These are phyloP conservation scores for Pocillopora damicornis DNA, from an alignment of 64 coral and sea anemone species.

Conservation along the genomic window DNA sequence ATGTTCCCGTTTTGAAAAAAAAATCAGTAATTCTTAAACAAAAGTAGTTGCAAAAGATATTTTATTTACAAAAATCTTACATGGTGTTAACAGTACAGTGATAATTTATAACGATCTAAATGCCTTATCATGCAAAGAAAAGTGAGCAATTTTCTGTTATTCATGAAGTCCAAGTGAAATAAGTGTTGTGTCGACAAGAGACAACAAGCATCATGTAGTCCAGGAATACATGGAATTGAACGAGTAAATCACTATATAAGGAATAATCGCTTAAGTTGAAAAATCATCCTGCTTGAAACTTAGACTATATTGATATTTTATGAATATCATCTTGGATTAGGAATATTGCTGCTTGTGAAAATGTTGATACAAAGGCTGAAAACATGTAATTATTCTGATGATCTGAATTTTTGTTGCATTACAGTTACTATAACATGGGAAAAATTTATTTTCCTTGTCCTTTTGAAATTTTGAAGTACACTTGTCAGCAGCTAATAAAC, in stretches of 20 bases:
- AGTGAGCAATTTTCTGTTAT: background rate
- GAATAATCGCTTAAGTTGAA: background rate
- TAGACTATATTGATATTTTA: background rate
- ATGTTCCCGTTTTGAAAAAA: background rate
- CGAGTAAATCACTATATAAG: background rate
- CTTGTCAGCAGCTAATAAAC: no score
- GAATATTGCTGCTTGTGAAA: background rate
- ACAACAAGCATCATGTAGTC: background rate
- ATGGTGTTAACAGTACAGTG: background rate
- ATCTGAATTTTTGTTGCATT: background rate
- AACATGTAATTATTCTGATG: background rate
- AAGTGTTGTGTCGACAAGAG: slow-evolving; percentile 5
- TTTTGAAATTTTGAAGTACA: background rate
- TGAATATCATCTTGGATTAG: background rate
- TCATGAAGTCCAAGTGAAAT: background rate
- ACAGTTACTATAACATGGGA: background rate
- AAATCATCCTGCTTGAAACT: background rate
- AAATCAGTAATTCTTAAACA: background rate
- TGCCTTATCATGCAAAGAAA: background rate
- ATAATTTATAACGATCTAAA: background rate
- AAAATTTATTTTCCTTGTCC: background rate
- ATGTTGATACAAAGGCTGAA: background rate
- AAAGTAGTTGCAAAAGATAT: background rate
- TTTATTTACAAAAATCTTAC: slow-evolving; percentile 4
- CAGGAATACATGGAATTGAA: background rate